Evolutionary conservation across 2,113 vertebrate genomes (phyloP).

Genomic region (Trachemys scripta): DNA sequence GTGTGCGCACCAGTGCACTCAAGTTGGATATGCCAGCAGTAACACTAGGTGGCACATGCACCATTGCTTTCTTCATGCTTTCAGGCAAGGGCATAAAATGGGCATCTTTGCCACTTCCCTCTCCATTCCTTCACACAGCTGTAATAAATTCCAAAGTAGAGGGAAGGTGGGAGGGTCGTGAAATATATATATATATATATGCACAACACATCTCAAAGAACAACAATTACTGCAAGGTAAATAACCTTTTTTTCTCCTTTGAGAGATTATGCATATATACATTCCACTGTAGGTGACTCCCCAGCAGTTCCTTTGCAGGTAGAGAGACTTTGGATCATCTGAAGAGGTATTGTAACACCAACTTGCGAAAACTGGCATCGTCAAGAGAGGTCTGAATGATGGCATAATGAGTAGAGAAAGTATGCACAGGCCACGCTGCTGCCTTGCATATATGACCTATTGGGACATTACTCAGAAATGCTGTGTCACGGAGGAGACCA

Average conservation of each 20-base stretch:
- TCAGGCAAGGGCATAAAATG: neutral
- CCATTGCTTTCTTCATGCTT: neutral
- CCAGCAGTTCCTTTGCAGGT: neutral
- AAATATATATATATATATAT: neutral
- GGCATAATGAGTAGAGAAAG: neutral
- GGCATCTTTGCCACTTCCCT: too few species aligned
- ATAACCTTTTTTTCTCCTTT: neutral
- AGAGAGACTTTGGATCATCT: neutral
- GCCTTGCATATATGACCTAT: neutral
- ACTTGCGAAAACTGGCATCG: neutral
- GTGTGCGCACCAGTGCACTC: neutral
- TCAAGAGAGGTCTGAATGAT: neutral
- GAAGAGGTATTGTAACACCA: neutral
- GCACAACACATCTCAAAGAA: neutral
- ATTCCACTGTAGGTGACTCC: neutral
- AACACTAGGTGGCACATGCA: neutral
- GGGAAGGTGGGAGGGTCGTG: neutral
- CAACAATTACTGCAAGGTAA: neutral
- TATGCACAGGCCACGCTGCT: neutral
- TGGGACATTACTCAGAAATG: neutral
- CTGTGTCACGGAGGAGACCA: too few species aligned
- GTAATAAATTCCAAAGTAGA: neutral
- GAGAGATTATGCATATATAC: neutral
- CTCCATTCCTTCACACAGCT: neutral
- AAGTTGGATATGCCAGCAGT: neutral